Conservation (phyloP, 2,797 vertebrate species). For the Enteromius argenteus region DNA sequence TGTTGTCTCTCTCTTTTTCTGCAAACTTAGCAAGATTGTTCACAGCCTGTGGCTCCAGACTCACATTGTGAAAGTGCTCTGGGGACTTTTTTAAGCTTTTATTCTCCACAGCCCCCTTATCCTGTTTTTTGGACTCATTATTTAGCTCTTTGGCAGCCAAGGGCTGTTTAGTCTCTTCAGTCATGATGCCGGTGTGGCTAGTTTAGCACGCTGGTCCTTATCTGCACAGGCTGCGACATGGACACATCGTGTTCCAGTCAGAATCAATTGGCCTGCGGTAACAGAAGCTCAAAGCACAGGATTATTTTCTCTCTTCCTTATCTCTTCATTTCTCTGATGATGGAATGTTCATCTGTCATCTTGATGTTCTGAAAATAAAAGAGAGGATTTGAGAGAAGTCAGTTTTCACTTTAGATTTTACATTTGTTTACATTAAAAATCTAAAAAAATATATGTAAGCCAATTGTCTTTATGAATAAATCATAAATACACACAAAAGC, state of each 20-base stretch:
- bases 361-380: conserved; percentile 70
- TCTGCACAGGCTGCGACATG: conserved; percentile 76
- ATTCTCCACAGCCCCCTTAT: conserved; percentile 80
- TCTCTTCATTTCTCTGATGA: conserved; percentile 75
- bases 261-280: conserved; percentile 73
- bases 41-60: conserved; percentile 75
- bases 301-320: conserved; percentile 72
- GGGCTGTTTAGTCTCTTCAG: conserved; percentile 89
- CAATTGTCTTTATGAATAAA: background rate
- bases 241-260: conserved; percentile 77
- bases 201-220: conserved; percentile 79
- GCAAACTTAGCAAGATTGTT: conserved; percentile 67
- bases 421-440: background rate
- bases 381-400: background rate
- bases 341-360: conserved; percentile 68
- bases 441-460: too few species aligned
- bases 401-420: background rate
- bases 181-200: conserved; percentile 83
- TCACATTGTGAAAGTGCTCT: conserved; percentile 74
- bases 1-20: conserved; percentile 83
- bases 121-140: conserved; percentile 79
- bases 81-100: conserved; percentile 79
- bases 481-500: background rate
- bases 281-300: conserved; percentile 74
- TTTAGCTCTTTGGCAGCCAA: conserved; percentile 81